Conservation (phyloP, 1,140 invertebrate genomes). For the Drosophila biarmipes region DNA sequence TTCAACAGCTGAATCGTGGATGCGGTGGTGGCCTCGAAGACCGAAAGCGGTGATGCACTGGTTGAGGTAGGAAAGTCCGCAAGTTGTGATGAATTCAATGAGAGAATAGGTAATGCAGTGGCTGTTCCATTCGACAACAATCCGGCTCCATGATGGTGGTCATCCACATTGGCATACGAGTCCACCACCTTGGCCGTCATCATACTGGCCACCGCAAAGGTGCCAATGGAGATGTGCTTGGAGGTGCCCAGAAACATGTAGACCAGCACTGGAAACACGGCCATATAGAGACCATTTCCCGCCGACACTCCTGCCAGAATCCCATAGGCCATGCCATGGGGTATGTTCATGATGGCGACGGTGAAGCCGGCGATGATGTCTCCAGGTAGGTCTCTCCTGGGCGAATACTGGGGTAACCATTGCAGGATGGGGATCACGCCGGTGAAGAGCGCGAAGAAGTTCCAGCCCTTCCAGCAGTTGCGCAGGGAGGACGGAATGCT, state of each 20-base stretch:
- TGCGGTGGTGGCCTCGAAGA: conserved; percentile 5
- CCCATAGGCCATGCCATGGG: conserved; percentile 94
- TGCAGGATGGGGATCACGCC: conserved; percentile 87
- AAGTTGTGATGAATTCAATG: conserved; percentile 33
- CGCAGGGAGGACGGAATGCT: conserved; percentile 72
- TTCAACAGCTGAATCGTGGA: conserved; percentile 23
- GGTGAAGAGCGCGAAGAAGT: conserved; percentile 70
- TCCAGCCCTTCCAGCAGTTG: conserved; percentile 68
- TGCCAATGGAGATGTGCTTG: conserved; percentile 96
- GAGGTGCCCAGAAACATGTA: conserved; percentile 97
- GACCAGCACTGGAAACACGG: conserved; percentile 95
- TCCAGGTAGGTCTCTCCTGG: conserved; percentile 87
- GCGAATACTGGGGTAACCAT: conserved; percentile 90
- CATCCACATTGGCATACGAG: conserved; percentile 61
- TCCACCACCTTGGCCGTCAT: conserved; percentile 93
- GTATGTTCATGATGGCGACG: conserved; percentile 97
- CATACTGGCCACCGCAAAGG: conserved; percentile 94
- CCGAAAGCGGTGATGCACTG: neutral
- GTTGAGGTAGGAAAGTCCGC: conserved; percentile 39
- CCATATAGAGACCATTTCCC: conserved; percentile 96
- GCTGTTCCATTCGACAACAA: conserved; percentile 5
- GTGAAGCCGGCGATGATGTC: conserved; percentile 93
- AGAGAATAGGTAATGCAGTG: neutral
- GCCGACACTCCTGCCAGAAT: conserved; percentile 94
- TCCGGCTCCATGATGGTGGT: neutral